Evolutionary conservation across 1,140 invertebrate genomes (phyloP).

Genomic region (Brachionus angularis): DNA sequence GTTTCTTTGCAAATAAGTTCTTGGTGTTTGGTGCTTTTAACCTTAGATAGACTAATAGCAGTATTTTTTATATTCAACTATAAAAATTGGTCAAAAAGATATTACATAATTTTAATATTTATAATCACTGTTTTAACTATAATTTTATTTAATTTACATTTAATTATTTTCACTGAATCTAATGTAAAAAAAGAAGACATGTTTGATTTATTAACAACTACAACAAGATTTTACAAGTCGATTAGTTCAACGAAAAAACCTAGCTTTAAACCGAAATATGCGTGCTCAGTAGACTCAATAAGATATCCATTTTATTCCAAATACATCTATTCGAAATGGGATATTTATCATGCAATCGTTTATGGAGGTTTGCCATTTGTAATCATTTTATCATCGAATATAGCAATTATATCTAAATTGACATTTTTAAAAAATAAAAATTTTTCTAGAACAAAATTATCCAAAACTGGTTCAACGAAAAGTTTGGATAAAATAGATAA

Average conservation of each 20-base stretch:
- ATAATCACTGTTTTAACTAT: not conserved
- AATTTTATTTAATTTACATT: not conserved
- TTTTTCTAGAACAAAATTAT: not conserved
- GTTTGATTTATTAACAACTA: not conserved
- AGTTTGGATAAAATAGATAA: constrained; percentile 33
- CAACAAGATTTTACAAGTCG: not conserved
- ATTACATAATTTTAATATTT: not conserved
- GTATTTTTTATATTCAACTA: constrained; percentile 17
- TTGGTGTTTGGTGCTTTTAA: constrained; percentile 11
- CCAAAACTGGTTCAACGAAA: not conserved
- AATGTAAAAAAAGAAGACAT: constrained; percentile 1
- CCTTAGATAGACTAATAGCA: constrained; percentile 8
- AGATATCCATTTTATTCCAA: constrained; percentile 13
- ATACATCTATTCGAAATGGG: constrained; percentile 8
- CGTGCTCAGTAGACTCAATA: not conserved
- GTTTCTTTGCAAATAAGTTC: constrained; percentile 9
- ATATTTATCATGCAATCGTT: constrained; percentile 8
- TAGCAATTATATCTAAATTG: constrained; percentile 2
- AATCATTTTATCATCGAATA: not conserved
- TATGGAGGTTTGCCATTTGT: constrained; percentile 14
- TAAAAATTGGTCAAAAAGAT: constrained; percentile 11
- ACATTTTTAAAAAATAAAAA: constrained; percentile 10
- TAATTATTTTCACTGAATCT: constrained; percentile 13
- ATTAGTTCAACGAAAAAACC: not conserved
- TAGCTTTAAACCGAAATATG: not conserved